Evolutionary conservation across 2,888 invertebrate genomes (phyloP), one percentile per base, ranked within the genome.

Genomic region (Synanthedon myopaeformis): DNA sequence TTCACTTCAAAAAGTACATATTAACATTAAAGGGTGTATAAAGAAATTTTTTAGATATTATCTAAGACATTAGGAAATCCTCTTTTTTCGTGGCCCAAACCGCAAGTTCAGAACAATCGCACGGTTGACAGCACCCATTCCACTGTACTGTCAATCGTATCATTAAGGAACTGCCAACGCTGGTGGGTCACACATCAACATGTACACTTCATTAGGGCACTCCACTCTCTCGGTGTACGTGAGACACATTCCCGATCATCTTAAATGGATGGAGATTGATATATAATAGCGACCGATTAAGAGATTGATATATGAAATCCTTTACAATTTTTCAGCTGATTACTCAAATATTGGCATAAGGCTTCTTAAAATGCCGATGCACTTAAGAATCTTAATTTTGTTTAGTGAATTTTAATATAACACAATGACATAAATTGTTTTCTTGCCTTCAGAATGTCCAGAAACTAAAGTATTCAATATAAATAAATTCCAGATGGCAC

Each of bases 71-170:
- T 8, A 13, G 13, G 2, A 45, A 45, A 45, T 13, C 45, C 45
- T 45, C 14, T 0, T 13, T 49, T 65, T 66, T 63, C 52, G 53
- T 63, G 62, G 82, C 81, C 72, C 59, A 52, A 54, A 58, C 64
- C 63, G 67, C 74, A 72, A 65, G 65, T 66, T 73, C 74, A 77
- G 80, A 83, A 85, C 85, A 85, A 86, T 85, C 76, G 82, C 53
- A 50, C 58, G 60, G 70, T 72, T 67, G 77, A 76, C 79, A 70
- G 67, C 64, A 66, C 66, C 69, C 71, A 68, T 66, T 74, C 82
- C 73, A 75, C 82, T 79, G 82, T 83, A 72, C 84, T 84, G 85
- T 82, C 85, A 85, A 80, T 84, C 82, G 79, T 63, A 79, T 81
- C 83, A 82, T 84, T 84, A 84, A 78, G 69, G 69, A 63, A 60